Percentiles rank a stretch among this genome's conserved stretches.
These are phyloP conservation scores for Torymus tubicola DNA, from an alignment of 2,888 invertebrate species.

Conservation along the genomic window DNA sequence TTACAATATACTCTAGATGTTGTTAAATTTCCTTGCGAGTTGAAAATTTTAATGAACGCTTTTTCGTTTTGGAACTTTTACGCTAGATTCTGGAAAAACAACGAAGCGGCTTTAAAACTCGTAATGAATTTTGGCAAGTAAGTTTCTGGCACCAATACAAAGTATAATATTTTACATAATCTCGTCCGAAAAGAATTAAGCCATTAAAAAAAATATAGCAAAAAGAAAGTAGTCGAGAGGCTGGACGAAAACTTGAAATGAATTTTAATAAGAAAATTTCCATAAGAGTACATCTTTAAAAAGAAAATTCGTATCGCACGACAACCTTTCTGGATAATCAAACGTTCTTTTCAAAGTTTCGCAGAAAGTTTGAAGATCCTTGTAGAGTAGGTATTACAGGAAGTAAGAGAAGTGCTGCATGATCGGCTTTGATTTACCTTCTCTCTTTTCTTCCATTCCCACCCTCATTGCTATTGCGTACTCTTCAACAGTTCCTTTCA, in stretches of 20 bases:
- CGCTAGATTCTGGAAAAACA: slow-evolving; percentile 1
- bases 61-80: neutral
- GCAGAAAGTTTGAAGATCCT: slow-evolving; percentile 41
- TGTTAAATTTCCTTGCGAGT: no score
- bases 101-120: slow-evolving; percentile 37
- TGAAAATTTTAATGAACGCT: neutral
- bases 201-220: slow-evolving; percentile 30
- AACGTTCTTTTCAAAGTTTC: slow-evolving; percentile 43
- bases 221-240: slow-evolving; percentile 23
- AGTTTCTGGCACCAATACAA: slow-evolving; percentile 22
- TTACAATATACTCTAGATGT: no score
- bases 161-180: slow-evolving; percentile 46
- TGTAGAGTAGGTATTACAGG: slow-evolving; percentile 43
- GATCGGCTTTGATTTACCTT: slow-evolving; percentile 43
- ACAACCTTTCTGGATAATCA: slow-evolving; percentile 41
- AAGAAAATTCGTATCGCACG: slow-evolving; percentile 39
- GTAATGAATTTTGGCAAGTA: slow-evolving; percentile 39
- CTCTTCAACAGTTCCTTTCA: neutral
- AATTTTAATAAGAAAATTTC: slow-evolving; percentile 53
- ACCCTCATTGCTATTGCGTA: neutral
- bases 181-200: slow-evolving; percentile 38
- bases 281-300: slow-evolving; percentile 28
- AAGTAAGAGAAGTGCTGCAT: slow-evolving; percentile 35
- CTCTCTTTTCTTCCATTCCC: neutral
- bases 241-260: slow-evolving; percentile 49